A percentile compares a stretch with the other conserved stretches of the same genome.
Evolutionary conservation across 1,140 invertebrate species (phyloP).

Genomic region (Polypedilum pembai): DNA sequence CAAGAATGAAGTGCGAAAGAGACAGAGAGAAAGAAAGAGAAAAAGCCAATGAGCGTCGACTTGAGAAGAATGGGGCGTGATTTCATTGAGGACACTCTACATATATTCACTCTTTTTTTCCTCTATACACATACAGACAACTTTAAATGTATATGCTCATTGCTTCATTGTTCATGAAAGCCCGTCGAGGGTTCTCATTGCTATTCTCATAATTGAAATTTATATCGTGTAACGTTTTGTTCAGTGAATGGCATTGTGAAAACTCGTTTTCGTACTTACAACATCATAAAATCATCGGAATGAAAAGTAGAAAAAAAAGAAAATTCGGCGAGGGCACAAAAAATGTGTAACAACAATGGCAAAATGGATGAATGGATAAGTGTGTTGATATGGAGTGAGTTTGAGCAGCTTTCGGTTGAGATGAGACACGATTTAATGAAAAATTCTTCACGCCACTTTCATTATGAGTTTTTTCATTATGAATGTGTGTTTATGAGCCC

Average conservation of each 20-base stretch:
- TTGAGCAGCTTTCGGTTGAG: background rate
- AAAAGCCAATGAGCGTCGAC: background rate
- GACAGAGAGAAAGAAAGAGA: background rate
- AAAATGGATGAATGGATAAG: background rate
- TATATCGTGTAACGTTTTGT: constrained; percentile 27
- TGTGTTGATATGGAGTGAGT: background rate
- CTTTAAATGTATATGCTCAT: no score
- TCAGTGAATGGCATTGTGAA: constrained; percentile 21
- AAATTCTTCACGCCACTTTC: constrained; percentile 10
- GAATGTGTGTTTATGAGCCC: background rate
- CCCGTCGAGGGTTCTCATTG: constrained; percentile 7
- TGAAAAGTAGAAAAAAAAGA: background rate
- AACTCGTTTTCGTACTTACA: constrained; percentile 11
- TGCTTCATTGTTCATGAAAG: background rate
- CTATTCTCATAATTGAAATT: constrained; percentile 27
- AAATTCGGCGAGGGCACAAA: background rate
- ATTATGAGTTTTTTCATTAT: constrained; percentile 19
- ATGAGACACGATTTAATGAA: background rate
- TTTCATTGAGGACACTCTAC: constrained; percentile 19
- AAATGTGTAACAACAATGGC: background rate
- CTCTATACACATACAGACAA: no score
- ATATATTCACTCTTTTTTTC: background rate
- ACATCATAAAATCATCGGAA: constrained; percentile 14
- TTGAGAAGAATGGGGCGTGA: constrained; percentile 2
- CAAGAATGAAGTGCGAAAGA: background rate